Percentiles rank a stretch among this genome's conserved stretches.
These are phyloP conservation scores for Bellardia pandia DNA, from an alignment of 2,888 invertebrate genomes.

Conservation along the genomic window DNA sequence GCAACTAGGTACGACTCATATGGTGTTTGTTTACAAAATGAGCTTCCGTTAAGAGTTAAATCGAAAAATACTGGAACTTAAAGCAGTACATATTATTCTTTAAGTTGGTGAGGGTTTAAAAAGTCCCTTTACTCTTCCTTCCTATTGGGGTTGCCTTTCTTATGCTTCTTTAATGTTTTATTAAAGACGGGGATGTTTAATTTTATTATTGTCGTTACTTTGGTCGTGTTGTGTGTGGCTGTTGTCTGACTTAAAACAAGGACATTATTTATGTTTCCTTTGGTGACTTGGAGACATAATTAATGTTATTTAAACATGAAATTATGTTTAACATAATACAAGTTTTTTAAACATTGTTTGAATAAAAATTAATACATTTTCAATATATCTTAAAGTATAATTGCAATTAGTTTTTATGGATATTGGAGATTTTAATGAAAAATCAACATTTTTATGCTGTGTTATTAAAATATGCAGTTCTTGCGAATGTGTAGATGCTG, in stretches of 20 bases:
- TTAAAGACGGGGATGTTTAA: conserved; percentile 46
- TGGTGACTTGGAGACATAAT: conserved; percentile 52
- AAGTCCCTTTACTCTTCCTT: neutral
- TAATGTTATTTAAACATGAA: conserved; percentile 65
- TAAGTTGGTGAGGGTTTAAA: neutral
- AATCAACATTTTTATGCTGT: too few species aligned
- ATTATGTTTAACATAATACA: neutral
- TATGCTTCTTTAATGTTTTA: neutral
- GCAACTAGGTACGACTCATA: conserved; percentile 28
- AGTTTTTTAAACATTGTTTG: neutral
- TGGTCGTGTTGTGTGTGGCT: neutral
- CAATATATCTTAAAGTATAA: too few species aligned
- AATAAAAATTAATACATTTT: neutral
- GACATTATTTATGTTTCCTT: conserved; percentile 59
- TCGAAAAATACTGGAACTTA: neutral
- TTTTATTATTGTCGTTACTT: conserved; percentile 50
- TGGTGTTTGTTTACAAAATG: conserved; percentile 55
- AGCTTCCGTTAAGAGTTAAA: conserved; percentile 44
- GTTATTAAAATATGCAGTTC: too few species aligned
- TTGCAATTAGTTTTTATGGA: too few species aligned
- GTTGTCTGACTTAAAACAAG: conserved; percentile 40
- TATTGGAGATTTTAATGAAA: too few species aligned
- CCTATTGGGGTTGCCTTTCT: neutral
- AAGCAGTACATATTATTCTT: neutral
- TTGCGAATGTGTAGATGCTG: too few species aligned